phyloP scores from a whole-genome alignment of 92 coral and sea anemone genomes.

The Zoanthus gigantus region DNA sequence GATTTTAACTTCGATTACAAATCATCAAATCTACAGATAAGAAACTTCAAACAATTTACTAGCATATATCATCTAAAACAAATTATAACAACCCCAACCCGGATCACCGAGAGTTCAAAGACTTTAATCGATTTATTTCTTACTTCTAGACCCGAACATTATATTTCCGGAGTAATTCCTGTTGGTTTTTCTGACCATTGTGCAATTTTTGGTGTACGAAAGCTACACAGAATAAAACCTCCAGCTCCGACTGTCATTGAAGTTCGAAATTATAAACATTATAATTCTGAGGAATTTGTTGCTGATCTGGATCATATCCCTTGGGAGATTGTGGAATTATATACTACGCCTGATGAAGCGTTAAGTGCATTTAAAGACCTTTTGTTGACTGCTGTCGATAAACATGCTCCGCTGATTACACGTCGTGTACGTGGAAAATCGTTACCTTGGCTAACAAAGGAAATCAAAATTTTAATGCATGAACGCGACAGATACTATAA shows the following conservation, averaged over 20 bases:
- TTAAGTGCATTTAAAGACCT: conserved; percentile 24
- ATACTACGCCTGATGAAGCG: conserved; percentile 26
- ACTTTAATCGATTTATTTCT: background rate
- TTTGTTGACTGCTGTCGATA: conserved; percentile 31
- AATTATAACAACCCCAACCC: background rate
- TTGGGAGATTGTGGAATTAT: conserved; percentile 24
- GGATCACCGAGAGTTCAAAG: background rate
- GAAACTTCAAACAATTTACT: conserved; percentile 56
- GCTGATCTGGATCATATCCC: conserved; percentile 18
- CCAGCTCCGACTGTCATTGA: conserved; percentile 11
- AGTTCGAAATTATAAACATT: background rate
- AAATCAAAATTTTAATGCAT: conserved; percentile 26
- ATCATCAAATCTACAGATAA: conserved; percentile 15
- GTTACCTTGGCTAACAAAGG: conserved; percentile 21
- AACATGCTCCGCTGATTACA: conserved; percentile 26
- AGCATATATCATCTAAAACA: conserved; percentile 2
- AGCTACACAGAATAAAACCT: background rate
- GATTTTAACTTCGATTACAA: conserved; percentile 52
- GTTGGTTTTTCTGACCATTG: background rate
- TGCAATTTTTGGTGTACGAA: background rate
- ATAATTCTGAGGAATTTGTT: background rate
- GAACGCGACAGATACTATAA: conserved; percentile 33
- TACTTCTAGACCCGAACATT: background rate
- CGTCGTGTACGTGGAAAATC: background rate
- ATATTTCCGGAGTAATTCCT: background rate